A percentile compares a stretch with the other conserved stretches of the same genome.
Conservation (phyloP, 2,113 vertebrate genomes). For the Caranx melampygus region DNA sequence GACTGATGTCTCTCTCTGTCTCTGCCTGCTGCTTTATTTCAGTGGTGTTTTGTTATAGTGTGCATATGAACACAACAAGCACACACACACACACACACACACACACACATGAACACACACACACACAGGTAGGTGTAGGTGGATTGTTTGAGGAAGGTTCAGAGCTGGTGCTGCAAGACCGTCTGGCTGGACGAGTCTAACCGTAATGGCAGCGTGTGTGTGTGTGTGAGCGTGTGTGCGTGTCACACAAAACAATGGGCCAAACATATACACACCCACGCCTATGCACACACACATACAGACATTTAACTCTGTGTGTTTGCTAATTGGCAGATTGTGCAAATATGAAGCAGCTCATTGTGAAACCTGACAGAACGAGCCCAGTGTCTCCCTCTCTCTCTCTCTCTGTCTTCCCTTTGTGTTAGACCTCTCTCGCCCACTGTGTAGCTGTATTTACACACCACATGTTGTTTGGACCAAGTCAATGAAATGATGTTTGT, state of each 20-base stretch:
- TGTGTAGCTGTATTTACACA: too few relatives aligned
- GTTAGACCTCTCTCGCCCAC: too few relatives aligned
- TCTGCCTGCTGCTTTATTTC: neutral
- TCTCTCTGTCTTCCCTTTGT: too few relatives aligned
- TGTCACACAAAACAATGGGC: conserved; percentile 37
- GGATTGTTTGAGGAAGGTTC: conserved; percentile 78
- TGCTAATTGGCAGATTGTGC: conserved; percentile 63
- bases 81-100: neutral
- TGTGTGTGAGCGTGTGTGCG: conserved; percentile 9
- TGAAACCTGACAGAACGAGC: neutral
- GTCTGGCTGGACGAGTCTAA: conserved; percentile 82
- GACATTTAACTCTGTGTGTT: conserved; percentile 38
- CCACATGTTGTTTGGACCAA: too few relatives aligned
- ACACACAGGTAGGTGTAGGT: conserved; percentile 22
- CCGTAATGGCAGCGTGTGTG: conserved; percentile 45
- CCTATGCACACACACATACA: conserved; percentile 27
- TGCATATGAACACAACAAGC: conserved; percentile 10
- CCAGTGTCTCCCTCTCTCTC: too few relatives aligned
- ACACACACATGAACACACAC: conserved; percentile 6
- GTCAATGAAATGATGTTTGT: too few relatives aligned
- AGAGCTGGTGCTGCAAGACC: conserved; percentile 77
- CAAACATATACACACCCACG: conserved; percentile 38
- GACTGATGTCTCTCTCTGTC: neutral
- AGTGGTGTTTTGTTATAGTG: conserved; percentile 26
- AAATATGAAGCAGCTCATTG: conserved; percentile 41